Evolutionary conservation across 2,113 vertebrate genomes (phyloP), one percentile per base, ranked within the genome.

Genomic region (Dicentrarchus labrax): DNA sequence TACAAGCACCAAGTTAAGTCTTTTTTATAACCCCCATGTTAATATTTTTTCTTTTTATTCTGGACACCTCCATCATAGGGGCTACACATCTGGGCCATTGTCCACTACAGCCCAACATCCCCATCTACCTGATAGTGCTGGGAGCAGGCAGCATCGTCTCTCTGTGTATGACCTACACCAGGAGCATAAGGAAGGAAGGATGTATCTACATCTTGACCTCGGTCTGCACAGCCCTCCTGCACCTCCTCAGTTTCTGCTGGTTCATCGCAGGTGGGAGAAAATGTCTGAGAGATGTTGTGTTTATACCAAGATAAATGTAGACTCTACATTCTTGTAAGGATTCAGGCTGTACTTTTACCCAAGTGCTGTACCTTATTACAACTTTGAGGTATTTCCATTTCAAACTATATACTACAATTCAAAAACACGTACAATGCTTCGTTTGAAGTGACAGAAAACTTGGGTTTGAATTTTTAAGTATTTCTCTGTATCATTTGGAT

Each of bases 41-140:
- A 50, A 50, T 30, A 8, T 16, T 47, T 70, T 38, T 19, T 22
- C 48, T 19, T 13, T 1, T 2, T n/a, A 8, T 67, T 60, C 19
- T 80, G 21, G 54, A 17, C 6, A 41, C 6, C 22, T 65, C 38
- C 7, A 17, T 76, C 51, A 24, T 2, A 94, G 93, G 92, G 3
- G 77, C 45, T 17, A 67, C 4, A 13, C 72, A 93, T 75, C 17
- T 92, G 60, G 1, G 6, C 6, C 0, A 0, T 0, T 94, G 93
- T 57, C 84, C 88, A 4, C 12, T 82, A 7, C 74, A 94, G 41
- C 85, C 88, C 1, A 11, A 69, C n/a, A 88, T 94, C 56, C 92
- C 93, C 66, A 72, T 94, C 78, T 94, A 88, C 79, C 86, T 94
- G 67, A 82, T 92, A 19, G 91, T 91, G 50, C 41, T 92, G 50